phyloP scores from a whole-genome alignment of 2,888 invertebrate genomes.

The Erebia palarica region DNA sequence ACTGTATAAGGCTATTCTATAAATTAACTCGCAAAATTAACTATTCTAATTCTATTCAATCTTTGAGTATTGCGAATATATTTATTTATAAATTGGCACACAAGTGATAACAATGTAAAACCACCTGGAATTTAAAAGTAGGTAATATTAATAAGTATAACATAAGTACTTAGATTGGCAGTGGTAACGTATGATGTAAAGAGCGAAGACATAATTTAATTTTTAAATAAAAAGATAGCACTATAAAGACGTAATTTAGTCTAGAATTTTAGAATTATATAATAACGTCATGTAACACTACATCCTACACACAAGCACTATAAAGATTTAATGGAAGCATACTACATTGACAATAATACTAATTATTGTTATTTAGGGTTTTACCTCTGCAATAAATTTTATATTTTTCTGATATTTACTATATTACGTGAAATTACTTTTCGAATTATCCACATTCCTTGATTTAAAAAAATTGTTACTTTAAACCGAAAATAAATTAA shows the following conservation, averaged over 20 bases:
- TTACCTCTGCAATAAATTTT: constrained; percentile 6
- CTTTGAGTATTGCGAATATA: constrained; percentile 21
- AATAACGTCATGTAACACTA: neutral
- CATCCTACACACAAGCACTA: constrained; percentile 47
- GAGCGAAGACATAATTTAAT: too few species aligned
- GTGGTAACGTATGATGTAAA: too few species aligned
- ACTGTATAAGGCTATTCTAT: constrained; percentile 58
- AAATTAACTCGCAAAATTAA: constrained; percentile 9
- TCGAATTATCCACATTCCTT: too few species aligned
- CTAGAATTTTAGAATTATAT: too few species aligned
- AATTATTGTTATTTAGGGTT: constrained; percentile 4
- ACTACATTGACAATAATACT: constrained; percentile 51
- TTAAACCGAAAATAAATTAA: too few species aligned
- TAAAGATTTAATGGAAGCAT: constrained; percentile 68
- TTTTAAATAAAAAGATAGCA: too few species aligned
- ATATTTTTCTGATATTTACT: constrained; percentile 25
- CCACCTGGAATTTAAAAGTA: neutral
- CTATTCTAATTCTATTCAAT: constrained; percentile 20
- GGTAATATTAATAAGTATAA: neutral
- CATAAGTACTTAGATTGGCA: too few species aligned
- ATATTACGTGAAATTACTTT: too few species aligned
- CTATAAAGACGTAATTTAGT: too few species aligned
- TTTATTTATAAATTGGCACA: neutral
- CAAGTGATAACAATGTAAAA: neutral
- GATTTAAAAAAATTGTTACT: too few species aligned